Conservation (phyloP, 2,888 invertebrate species). For the Plagodis pulveraria region DNA sequence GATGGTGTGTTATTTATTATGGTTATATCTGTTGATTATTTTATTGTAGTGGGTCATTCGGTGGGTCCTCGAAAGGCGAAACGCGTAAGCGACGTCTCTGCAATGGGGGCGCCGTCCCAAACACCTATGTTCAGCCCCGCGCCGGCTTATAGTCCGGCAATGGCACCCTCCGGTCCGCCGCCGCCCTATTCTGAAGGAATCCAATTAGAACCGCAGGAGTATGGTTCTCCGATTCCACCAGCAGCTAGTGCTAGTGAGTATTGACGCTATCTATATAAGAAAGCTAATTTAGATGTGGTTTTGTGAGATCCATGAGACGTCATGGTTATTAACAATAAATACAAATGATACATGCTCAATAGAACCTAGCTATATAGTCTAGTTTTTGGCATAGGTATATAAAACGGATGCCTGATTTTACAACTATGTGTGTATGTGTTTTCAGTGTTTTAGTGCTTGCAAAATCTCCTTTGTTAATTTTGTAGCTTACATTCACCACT, state of each 20-base stretch:
- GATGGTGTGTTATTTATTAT: slow-evolving; percentile 5
- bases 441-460: too few species aligned
- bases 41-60: slow-evolving; percentile 60
- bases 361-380: too few species aligned
- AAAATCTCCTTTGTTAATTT: too few species aligned
- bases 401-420: too few species aligned
- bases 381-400: too few species aligned
- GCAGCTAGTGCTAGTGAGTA: slow-evolving; percentile 54
- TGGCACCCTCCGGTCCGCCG: slow-evolving; percentile 58
- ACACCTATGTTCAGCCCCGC: slow-evolving; percentile 62
- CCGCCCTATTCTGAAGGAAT: slow-evolving; percentile 74
- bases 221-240: slow-evolving; percentile 44
- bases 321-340: too few species aligned
- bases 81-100: slow-evolving; percentile 88
- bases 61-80: slow-evolving; percentile 85
- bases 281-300: too few species aligned
- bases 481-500: too few species aligned
- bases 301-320: too few species aligned
- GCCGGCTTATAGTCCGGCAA: slow-evolving; percentile 58
- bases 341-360: too few species aligned
- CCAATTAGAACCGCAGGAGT: slow-evolving; percentile 68
- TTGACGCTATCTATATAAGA: background rate
- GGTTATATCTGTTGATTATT: slow-evolving; percentile 16
- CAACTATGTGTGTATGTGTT: too few species aligned
- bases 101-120: slow-evolving; percentile 86